Evolutionary conservation across 1,140 invertebrate species (phyloP), one percentile per base, ranked within the genome.

Genomic region (Ladona fulva): DNA sequence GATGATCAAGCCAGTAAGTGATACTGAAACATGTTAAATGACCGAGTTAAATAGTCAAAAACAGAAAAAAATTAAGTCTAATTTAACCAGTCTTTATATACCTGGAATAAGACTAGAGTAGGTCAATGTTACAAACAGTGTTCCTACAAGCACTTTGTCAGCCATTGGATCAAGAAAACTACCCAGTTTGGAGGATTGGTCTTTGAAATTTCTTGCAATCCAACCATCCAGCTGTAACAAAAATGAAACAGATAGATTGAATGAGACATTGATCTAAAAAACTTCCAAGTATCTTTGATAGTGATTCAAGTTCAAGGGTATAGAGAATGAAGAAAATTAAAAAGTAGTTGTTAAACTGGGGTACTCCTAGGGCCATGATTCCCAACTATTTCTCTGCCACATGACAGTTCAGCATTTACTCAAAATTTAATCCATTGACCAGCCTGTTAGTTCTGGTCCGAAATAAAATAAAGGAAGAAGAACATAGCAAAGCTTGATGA

Each of bases 161-260:
- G 97, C 97, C 85, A 97, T 90, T 14, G 97, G 97, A 86, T 99
- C 97, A n/a, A 99, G 83, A 83, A 97, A 97, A 80, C 95, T 96
- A 10, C 97, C 97, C 80, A 97, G 89, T 83, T 94, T 94, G 29
- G 96, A 95, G 19, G 93, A 91, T 85, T 99, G 97, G 76, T 92
- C 93, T 76, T 91, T 89, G 90, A 95, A 98, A 76, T 92, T 94
- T 76, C 97, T 89, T 14, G 97, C 97, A 83, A 99, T 98, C 90
- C 93, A 97, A 25, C 97, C 97, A 90, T 99, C 97, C 74, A 96
- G 82, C 94, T 96, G 86, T 78, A 85, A 89, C 80, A 29, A 25
- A 6, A 10, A 59, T 24, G 29, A 24, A 25, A 44, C 19, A 37
- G 29, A 37, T 37, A 37, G 3, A 37, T 5, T 37, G 8, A 37